Evolutionary conservation across 2,888 invertebrate species (phyloP), one percentile per base, ranked within the genome.

Genomic region (Bibio marci): DNA sequence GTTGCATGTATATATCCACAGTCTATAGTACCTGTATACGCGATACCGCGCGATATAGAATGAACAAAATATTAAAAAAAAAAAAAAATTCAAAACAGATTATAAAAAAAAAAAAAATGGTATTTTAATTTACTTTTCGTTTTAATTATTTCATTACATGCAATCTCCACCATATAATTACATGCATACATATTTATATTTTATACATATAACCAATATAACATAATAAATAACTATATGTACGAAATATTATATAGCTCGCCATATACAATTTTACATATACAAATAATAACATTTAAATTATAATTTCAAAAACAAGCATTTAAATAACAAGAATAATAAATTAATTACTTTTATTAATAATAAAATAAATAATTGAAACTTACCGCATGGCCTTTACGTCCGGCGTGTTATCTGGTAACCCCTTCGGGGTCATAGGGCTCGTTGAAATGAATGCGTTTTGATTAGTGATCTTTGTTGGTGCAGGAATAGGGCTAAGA

Each of bases 1-100:
- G 70, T 86, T 86, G 76, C 85, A 86, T 62, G 83, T 80, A 72
- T 86, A 86, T 62, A 87, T 86, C 86, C 86, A 86, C 63, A 86
- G 76, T 66, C 85, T 79, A 66, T 83, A 82, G 69, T 82, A 82
- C 71, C 80, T 52, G 48, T n/a, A 42, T 38, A 35, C n/a, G n/a
- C n/a, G n/a, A n/a, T n/a, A n/a, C n/a, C n/a, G n/a, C n/a, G n/a
- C n/a, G n/a, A n/a, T n/a, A n/a, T n/a, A n/a, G n/a, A n/a, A n/a
- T n/a, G n/a, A n/a, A n/a, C n/a, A n/a, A n/a, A n/a, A n/a, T n/a
- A n/a, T n/a, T n/a, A n/a, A n/a, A n/a, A n/a, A n/a, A n/a, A n/a
- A n/a, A n/a, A n/a, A n/a, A n/a, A n/a, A n/a, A n/a, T n/a, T n/a
- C n/a, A n/a, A n/a, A n/a, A 28, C 28, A 28, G 3, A 28, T 11